phyloP scores from a whole-genome alignment of 2,113 vertebrate genomes.

The Narcine bancroftii region DNA sequence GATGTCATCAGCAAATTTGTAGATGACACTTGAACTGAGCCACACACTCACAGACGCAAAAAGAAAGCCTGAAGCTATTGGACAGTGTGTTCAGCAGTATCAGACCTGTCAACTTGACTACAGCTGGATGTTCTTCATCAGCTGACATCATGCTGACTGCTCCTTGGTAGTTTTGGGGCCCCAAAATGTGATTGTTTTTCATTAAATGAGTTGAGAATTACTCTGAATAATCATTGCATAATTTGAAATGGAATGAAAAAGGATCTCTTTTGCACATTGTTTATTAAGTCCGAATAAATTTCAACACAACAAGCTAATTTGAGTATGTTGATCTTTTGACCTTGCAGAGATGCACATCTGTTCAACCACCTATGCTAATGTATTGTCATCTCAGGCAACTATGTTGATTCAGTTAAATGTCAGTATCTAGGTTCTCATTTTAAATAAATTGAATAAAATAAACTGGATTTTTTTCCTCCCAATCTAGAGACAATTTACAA shows the following conservation, averaged over 20 bases:
- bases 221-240: background rate
- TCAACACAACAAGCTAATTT: background rate
- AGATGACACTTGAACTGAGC: too few species aligned
- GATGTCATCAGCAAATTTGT: too few species aligned
- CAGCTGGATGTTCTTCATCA: background rate
- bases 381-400: background rate
- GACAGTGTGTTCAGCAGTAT: constrained; percentile 25
- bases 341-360: background rate
- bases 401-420: constrained; percentile 10
- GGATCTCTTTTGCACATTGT: background rate
- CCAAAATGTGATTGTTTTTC: background rate
- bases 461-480: background rate
- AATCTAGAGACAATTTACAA: background rate
- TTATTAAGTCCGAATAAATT: constrained; percentile 5
- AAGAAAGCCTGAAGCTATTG: background rate
- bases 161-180: background rate
- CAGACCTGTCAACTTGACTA: constrained; percentile 13
- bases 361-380: background rate
- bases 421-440: background rate
- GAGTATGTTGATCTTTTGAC: background rate
- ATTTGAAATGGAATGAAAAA: background rate
- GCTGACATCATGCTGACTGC: background rate
- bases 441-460: background rate
- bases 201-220: background rate
- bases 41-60: too few species aligned